A percentile compares a stretch with the other conserved stretches of the same genome.
Evolutionary conservation across 2,113 vertebrate genomes (phyloP).

Genomic region (Phrynocephalus versicolor): DNA sequence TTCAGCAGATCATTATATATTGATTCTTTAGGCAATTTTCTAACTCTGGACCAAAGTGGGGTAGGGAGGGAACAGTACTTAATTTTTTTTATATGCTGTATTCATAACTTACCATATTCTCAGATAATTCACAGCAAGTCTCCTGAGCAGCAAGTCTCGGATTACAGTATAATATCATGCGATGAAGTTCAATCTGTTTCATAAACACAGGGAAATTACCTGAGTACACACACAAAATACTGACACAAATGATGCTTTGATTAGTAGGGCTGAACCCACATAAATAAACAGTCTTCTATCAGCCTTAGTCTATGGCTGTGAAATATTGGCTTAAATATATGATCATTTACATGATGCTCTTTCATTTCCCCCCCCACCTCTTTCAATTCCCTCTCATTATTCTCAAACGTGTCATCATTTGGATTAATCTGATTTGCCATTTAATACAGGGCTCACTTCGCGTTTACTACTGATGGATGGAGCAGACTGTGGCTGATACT

Average conservation of each 20-base stretch:
- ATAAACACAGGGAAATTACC: constrained; percentile 14
- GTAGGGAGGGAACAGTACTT: neutral
- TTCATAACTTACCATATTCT: constrained; percentile 79
- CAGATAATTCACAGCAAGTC: constrained; percentile 85
- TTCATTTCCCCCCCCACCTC: neutral
- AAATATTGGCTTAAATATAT: neutral
- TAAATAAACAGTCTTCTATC: neutral
- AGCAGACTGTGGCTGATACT: too few species aligned
- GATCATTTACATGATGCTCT: neutral
- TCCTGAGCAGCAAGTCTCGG: constrained; percentile 82
- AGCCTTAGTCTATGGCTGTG: neutral
- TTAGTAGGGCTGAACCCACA: neutral
- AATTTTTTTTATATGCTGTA: constrained; percentile 11
- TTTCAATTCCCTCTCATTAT: neutral
- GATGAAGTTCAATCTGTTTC: constrained; percentile 91
- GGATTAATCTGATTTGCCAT: too few species aligned
- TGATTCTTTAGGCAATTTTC: neutral
- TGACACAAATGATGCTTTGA: neutral
- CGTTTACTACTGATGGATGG: too few species aligned
- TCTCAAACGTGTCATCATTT: neutral
- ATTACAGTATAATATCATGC: constrained; percentile 88
- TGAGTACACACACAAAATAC: neutral
- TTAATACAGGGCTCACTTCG: neutral
- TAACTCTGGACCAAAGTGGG: neutral
- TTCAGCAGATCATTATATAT: neutral